Percentiles rank a stretch among this genome's conserved stretches.
These are phyloP conservation scores for Poecilia latipinna DNA, from an alignment of 2,113 vertebrate species.

Conservation along the genomic window DNA sequence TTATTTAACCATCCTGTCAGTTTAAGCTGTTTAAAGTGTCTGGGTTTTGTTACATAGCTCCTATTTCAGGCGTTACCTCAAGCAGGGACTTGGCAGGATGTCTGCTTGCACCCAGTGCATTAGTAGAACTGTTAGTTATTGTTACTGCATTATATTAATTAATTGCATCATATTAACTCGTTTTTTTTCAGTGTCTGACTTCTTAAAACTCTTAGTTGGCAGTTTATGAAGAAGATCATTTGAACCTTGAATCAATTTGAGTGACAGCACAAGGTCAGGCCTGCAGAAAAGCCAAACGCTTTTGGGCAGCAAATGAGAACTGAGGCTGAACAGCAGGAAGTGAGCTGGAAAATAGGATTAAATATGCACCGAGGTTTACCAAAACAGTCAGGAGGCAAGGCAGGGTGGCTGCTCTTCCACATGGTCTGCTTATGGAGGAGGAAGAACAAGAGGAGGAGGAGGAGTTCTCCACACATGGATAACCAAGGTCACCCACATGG, in stretches of 20 bases:
- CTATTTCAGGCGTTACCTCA: constrained; percentile 27
- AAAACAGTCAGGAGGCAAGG: constrained; percentile 28
- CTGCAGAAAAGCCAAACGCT: constrained; percentile 16
- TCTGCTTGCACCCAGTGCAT: neutral
- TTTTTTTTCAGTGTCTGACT: neutral
- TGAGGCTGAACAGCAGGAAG: constrained; percentile 29
- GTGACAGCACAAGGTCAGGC: constrained; percentile 18
- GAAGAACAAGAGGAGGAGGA: neutral
- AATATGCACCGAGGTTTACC: constrained; percentile 30
- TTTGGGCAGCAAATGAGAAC: constrained; percentile 39
- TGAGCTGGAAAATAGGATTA: constrained; percentile 60
- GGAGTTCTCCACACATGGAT: neutral
- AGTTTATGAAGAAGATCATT: neutral
- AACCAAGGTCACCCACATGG: constrained; percentile 24
- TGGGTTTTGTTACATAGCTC: constrained; percentile 46
- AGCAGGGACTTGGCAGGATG: neutral
- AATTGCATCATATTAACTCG: neutral
- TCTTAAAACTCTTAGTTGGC: neutral
- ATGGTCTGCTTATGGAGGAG: neutral
- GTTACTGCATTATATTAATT: neutral
- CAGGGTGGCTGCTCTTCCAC: constrained; percentile 1
- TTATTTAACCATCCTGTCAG: constrained; percentile 57
- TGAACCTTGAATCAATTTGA: constrained; percentile 6
- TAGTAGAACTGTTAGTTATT: neutral
- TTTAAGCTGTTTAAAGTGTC: constrained; percentile 18